Evolutionary conservation across 2,888 invertebrate genomes (phyloP), one percentile per base, ranked within the genome.

Genomic region (Polydrusus pterygomalis): DNA sequence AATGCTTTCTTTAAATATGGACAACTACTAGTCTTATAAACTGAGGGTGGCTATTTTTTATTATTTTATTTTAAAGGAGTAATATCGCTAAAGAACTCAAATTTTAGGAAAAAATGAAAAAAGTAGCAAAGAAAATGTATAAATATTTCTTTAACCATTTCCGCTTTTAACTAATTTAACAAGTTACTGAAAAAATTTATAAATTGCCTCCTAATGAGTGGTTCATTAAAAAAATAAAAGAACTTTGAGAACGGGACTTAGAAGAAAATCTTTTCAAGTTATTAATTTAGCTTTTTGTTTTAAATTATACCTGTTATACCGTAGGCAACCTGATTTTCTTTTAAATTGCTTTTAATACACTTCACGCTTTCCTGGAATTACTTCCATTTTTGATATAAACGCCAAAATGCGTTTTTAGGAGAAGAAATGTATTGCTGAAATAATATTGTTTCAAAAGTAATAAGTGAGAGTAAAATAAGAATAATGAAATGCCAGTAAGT

Each of bases 351-450:
- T 34, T 60, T 38, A 60, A 38, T 38, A 17, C 34, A 60, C 58
- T 38, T 18, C 18, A 34, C 17, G 34, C 13, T 10, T 8, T 40
- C 9, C 38, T 60, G 38, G 58, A 60, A 60, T 60, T 60, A 60
- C 58, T 38, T 60, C 30, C 56, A 15, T 34, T n/a, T 7, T n/a
- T 38, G 58, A 40, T 38, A 58, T 15, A 15, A 58, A 58, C 38
- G 34, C 38, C 13, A 34, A 30, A 58, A 38, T 58, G 17, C 15
- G 58, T 38, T 60, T 15, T 38, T 60, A 10, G 8, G 7, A 13
- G n/a, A 18, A 60, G 58, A 38, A 60, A 47, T 64, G 47, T 64
- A 64, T 45, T 45, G 7, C 13, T 51, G 20, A 20, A 20, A 18
- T 8, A 20, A 51, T 18, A 51, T 51, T 51, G 17, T 49, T 10